Percentiles rank a stretch among this genome's conserved stretches.
phyloP scores from a whole-genome alignment of 1,140 invertebrate genomes.

The Scaptomyza graminum region DNA sequence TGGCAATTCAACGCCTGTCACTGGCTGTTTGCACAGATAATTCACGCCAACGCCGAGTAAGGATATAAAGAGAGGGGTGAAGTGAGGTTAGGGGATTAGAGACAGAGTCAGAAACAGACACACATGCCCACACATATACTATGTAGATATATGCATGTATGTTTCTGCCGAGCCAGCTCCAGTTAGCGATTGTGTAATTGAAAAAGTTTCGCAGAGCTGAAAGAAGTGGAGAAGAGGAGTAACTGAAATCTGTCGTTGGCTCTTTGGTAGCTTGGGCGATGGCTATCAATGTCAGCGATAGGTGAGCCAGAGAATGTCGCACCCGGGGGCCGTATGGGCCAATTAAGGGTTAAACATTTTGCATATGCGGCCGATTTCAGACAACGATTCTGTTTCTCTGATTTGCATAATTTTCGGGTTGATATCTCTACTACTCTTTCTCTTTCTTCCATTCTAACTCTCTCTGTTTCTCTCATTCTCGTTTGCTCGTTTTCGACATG shows the following conservation, averaged over 20 bases:
- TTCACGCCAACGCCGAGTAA: conserved; percentile 70
- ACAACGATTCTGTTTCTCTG: conserved; percentile 25
- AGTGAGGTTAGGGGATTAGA: conserved; percentile 3
- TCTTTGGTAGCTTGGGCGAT: conserved; percentile 35
- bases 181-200: conserved; percentile 61
- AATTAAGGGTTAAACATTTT: conserved; percentile 82
- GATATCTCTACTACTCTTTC: conserved; percentile 24
- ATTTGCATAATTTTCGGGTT: conserved; percentile 80
- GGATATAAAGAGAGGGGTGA: neutral
- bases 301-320: conserved; percentile 68
- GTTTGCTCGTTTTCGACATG: conserved; percentile 10
- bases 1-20: conserved; percentile 78
- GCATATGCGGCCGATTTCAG: conserved; percentile 57
- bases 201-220: conserved; percentile 57
- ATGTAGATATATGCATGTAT: conserved; percentile 21
- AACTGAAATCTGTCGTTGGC: conserved; percentile 39
- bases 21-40: conserved; percentile 79
- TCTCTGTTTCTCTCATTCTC: neutral
- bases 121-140: neutral
- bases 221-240: neutral
- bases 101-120: neutral
- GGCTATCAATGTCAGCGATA: conserved; percentile 76
- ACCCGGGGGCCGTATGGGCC: conserved; percentile 54
- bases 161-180: conserved; percentile 20
- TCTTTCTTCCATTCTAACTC: conserved; percentile 4